phyloP scores from a whole-genome alignment of 2,888 invertebrate species.

The Catocala sponsa region DNA sequence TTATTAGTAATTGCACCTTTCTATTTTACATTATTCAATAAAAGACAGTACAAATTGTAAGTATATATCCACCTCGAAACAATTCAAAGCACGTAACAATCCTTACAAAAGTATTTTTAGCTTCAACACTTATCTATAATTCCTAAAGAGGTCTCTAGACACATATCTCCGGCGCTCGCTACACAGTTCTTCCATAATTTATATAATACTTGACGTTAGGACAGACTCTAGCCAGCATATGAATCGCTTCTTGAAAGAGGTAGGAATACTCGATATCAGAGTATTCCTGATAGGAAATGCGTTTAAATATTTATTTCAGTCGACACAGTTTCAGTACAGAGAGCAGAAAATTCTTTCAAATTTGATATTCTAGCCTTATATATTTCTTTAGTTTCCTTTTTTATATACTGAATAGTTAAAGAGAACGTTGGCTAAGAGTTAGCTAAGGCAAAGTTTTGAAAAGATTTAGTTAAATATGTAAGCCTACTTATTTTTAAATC shows the following conservation, averaged over 20 bases:
- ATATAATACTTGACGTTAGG: conserved; percentile 7
- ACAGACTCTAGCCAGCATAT: conserved; percentile 9
- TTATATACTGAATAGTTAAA: no score
- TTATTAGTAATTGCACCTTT: no score
- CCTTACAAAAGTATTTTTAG: no score
- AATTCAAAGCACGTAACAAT: no score
- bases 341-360: conserved; percentile 4
- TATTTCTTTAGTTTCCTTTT: no score
- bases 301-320: conserved; percentile 17
- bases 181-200: conserved; percentile 9
- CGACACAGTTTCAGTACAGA: conserved; percentile 7
- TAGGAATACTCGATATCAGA: background rate
- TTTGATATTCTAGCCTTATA: background rate
- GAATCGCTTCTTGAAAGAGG: conserved; percentile 12
- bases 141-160: conserved; percentile 9
- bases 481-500: no score
- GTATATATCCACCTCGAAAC: no score
- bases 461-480: no score
- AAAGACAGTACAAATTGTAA: no score
- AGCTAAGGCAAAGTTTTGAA: no score
- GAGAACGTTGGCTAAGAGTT: no score
- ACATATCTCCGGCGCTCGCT: background rate
- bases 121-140: background rate
- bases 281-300: conserved; percentile 10
- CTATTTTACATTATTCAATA: no score